phyloP scores from a whole-genome alignment of 2,888 invertebrate species.

The Perizoma affinitatum region DNA sequence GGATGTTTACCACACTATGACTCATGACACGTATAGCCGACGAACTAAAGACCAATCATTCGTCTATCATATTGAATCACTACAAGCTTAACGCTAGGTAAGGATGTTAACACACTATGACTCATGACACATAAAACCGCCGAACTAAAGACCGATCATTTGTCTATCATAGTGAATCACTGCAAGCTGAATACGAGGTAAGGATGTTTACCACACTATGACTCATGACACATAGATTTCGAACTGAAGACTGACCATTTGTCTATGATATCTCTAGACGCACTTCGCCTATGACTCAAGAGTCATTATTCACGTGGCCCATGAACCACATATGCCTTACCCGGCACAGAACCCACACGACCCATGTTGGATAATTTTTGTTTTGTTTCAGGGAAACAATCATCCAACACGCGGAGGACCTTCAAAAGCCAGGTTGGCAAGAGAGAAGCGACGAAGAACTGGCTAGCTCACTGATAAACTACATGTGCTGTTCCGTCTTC shows the following conservation, averaged over 20 bases:
- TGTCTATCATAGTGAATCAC: slow-evolving; percentile 43
- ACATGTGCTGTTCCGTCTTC: slow-evolving; percentile 44
- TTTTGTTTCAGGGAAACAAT: slow-evolving; percentile 53
- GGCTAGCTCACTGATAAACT: slow-evolving; percentile 42
- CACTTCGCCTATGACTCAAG: slow-evolving; percentile 49
- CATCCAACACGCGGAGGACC: slow-evolving; percentile 46
- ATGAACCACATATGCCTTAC: too few species aligned
- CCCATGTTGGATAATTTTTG: too few species aligned
- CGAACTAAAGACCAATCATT: too few species aligned
- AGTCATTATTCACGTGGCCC: slow-evolving; percentile 55
- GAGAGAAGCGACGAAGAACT: slow-evolving; percentile 48
- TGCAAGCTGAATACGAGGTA: background rate
- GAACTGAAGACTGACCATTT: slow-evolving; percentile 53
- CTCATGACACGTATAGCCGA: too few species aligned
- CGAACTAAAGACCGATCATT: slow-evolving; percentile 49
- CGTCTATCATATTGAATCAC: too few species aligned
- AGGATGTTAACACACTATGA: too few species aligned
- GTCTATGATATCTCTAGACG: slow-evolving; percentile 35
- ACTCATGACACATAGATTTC: slow-evolving; percentile 65
- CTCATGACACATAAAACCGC: slow-evolving; percentile 79
- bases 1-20: too few species aligned
- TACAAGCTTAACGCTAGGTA: slow-evolving; percentile 7
- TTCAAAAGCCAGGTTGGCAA: slow-evolving; percentile 52
- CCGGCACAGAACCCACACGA: background rate
- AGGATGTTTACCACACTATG: too few species aligned